A percentile compares a stretch with the other conserved stretches of the same genome.
phyloP scores from a whole-genome alignment of 1,140 invertebrate species.

The Tribolium castaneum region DNA sequence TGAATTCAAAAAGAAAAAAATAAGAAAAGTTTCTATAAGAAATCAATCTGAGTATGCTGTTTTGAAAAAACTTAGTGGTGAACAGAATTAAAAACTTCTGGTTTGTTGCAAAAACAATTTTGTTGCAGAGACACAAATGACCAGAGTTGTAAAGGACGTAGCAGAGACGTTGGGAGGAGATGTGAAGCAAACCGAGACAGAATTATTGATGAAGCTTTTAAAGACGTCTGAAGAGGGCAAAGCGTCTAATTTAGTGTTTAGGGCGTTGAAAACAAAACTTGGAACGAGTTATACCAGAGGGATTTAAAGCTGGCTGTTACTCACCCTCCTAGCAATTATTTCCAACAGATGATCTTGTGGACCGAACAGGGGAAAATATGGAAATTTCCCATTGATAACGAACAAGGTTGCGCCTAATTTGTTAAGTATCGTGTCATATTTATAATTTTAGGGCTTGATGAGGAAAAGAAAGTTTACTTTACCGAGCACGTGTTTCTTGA shows the following conservation, averaged over 20 bases:
- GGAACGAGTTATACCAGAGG: slow-evolving; percentile 73
- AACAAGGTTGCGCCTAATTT: slow-evolving; percentile 77
- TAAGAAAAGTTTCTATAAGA: too few relatives aligned
- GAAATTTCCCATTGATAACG: slow-evolving; percentile 98
- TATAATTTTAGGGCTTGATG: slow-evolving; percentile 74
- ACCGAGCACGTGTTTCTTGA: slow-evolving; percentile 95
- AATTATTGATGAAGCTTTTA: slow-evolving; percentile 78
- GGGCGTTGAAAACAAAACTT: slow-evolving; percentile 71
- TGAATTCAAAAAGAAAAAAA: too few relatives aligned
- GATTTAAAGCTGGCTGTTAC: slow-evolving; percentile 74
- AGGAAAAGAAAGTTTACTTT: slow-evolving; percentile 85
- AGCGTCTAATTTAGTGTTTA: slow-evolving; percentile 48
- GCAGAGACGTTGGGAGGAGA: slow-evolving; percentile 74
- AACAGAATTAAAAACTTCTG: too few relatives aligned
- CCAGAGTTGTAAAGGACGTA: slow-evolving; percentile 75
- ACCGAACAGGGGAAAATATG: slow-evolving; percentile 95
- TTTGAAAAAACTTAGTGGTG: too few relatives aligned
- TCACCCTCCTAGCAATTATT: slow-evolving; percentile 86
- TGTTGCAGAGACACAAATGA: slow-evolving; percentile 64
- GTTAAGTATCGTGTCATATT: too few relatives aligned
- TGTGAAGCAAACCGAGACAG: slow-evolving; percentile 76
- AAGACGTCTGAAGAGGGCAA: slow-evolving; percentile 37
- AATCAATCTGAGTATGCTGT: too few relatives aligned
- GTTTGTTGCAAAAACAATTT: too few relatives aligned
- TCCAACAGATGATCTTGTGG: slow-evolving; percentile 94